Evolutionary conservation across 2,113 vertebrate species (phyloP).

Genomic region (Cebidichthys violaceus): DNA sequence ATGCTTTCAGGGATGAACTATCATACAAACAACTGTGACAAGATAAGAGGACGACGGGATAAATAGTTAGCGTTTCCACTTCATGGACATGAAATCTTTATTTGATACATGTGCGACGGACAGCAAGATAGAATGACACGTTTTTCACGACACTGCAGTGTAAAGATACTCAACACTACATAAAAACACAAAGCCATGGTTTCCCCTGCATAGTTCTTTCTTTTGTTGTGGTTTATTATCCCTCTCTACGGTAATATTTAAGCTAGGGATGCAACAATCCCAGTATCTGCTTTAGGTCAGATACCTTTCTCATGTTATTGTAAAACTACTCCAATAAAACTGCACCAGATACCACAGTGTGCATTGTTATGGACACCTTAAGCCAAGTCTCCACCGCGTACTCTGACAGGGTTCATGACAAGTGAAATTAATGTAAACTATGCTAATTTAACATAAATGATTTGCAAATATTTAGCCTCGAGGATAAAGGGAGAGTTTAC

Average conservation of each 20-base stretch:
- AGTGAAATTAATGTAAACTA: background rate
- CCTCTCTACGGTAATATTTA: background rate
- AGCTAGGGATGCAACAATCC: background rate
- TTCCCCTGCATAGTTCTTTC: background rate
- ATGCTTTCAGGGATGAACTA: slow-evolving; percentile 60
- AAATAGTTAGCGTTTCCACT: slow-evolving; percentile 65
- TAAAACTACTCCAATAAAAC: too few relatives aligned
- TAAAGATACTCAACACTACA: slow-evolving; percentile 25
- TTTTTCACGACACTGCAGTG: slow-evolving; percentile 8
- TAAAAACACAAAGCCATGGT: background rate
- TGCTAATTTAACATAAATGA: background rate
- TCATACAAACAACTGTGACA: slow-evolving; percentile 67
- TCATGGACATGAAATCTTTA: slow-evolving; percentile 49
- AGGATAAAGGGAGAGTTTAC: background rate
- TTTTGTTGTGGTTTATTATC: background rate
- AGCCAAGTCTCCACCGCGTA: too few relatives aligned
- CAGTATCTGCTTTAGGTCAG: background rate
- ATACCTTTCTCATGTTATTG: too few relatives aligned
- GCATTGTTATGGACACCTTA: too few relatives aligned
- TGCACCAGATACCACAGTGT: too few relatives aligned
- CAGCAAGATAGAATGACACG: background rate
- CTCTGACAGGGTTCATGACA: background rate
- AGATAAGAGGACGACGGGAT: slow-evolving; percentile 63
- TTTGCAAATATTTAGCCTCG: background rate
- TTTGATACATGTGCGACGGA: slow-evolving; percentile 5